A percentile compares a stretch with the other conserved stretches of the same genome.
Evolutionary conservation across 1,140 invertebrate species (phyloP).

Genomic region (Eufriesea mexicana): DNA sequence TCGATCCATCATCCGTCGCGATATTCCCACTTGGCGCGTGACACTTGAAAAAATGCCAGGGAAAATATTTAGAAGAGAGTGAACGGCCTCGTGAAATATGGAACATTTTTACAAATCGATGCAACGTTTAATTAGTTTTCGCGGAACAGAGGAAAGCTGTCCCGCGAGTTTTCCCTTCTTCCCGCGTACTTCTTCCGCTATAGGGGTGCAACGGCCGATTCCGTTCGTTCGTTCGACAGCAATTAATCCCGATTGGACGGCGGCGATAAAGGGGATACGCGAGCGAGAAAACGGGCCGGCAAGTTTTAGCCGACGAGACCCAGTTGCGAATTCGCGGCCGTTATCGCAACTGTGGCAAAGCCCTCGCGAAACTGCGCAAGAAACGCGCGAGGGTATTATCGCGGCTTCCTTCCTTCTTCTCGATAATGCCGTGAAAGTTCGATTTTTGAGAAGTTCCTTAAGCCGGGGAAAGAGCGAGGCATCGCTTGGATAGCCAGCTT

Average conservation of each 20-base stretch:
- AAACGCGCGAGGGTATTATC: constrained; percentile 44
- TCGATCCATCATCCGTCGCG: too few species aligned
- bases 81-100: background rate
- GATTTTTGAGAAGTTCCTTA: constrained; percentile 45
- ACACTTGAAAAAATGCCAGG: too few species aligned
- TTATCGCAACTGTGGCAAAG: constrained; percentile 43
- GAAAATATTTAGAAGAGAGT: too few species aligned
- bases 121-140: constrained; percentile 15
- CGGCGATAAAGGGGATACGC: constrained; percentile 47
- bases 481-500: background rate
- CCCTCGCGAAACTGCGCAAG: constrained; percentile 36
- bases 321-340: constrained; percentile 46
- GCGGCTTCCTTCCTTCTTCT: constrained; percentile 4
- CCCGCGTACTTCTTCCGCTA: background rate
- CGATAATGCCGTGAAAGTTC: constrained; percentile 39
- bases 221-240: constrained; percentile 59
- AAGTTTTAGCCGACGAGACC: constrained; percentile 40
- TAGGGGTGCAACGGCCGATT: constrained; percentile 52
- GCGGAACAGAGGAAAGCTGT: background rate
- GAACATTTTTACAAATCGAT: background rate
- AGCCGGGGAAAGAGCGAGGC: constrained; percentile 11
- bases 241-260: constrained; percentile 67
- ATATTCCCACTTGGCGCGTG: too few species aligned
- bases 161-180: background rate
- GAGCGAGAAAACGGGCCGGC: constrained; percentile 32